Conservation (phyloP, 2,113 vertebrate genomes). For the Petroica traversi region DNA sequence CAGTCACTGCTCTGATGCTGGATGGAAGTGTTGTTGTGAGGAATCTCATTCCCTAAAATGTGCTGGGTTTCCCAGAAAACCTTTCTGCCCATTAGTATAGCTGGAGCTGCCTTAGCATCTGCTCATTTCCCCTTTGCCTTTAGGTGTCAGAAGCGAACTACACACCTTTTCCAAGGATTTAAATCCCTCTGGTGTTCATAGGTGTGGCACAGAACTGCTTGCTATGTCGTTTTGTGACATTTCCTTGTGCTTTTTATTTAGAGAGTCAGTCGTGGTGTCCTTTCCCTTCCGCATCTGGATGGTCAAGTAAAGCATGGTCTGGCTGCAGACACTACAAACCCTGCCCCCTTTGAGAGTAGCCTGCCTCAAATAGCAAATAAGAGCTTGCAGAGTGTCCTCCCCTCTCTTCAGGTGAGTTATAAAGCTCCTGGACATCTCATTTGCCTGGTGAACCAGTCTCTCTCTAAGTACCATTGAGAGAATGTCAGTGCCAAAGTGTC, state of each 20-base stretch:
- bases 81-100: background rate
- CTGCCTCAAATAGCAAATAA: slow-evolving; percentile 81
- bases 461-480: background rate
- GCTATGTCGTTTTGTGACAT: fast-evolving
- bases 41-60: background rate
- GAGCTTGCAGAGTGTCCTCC: slow-evolving; percentile 68
- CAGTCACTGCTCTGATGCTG: background rate
- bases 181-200: background rate
- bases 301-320: slow-evolving; percentile 78
- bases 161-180: background rate
- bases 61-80: background rate
- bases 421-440: background rate
- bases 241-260: slow-evolving; percentile 48
- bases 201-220: background rate
- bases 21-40: background rate
- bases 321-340: slow-evolving; percentile 73
- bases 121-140: background rate
- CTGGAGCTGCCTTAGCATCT: background rate
- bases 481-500: background rate
- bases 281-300: slow-evolving; percentile 81
- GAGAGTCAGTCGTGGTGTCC: slow-evolving; percentile 73
- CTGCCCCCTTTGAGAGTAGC: slow-evolving; percentile 73
- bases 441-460: background rate
- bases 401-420: slow-evolving; percentile 72
- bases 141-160: background rate